Evolutionary conservation across 2,888 invertebrate genomes (phyloP).

Genomic region (Nemapogon koenigi): DNA sequence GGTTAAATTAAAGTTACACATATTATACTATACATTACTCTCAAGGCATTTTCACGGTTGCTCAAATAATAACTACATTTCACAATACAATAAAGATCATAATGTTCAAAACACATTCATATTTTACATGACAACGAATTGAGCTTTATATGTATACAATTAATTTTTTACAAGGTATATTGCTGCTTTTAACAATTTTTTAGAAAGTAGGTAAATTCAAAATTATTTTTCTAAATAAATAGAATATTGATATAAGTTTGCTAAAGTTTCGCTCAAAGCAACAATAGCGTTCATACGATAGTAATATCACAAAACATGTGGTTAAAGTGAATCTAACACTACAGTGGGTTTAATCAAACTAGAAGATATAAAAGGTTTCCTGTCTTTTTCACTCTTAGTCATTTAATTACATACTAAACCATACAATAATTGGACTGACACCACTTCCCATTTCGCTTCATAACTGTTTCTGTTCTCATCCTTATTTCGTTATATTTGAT

Average conservation of each 20-base stretch:
- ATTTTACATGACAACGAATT: slow-evolving; percentile 26
- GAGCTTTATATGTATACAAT: slow-evolving; percentile 44
- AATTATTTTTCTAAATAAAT: slow-evolving; percentile 1
- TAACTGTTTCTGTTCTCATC: no score
- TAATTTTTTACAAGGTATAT: slow-evolving; percentile 3
- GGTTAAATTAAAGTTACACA: neutral
- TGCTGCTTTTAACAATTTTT: neutral
- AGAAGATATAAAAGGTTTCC: slow-evolving; percentile 35
- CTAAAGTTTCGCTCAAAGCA: slow-evolving; percentile 7
- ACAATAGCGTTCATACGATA: slow-evolving; percentile 14
- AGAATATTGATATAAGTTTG: slow-evolving; percentile 1
- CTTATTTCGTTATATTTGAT: neutral
- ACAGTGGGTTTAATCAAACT: slow-evolving; percentile 31
- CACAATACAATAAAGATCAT: neutral
- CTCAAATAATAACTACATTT: slow-evolving; percentile 3
- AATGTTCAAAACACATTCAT: slow-evolving; percentile 2
- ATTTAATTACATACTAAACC: slow-evolving; percentile 16
- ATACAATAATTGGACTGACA: slow-evolving; percentile 33
- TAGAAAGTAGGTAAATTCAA: neutral
- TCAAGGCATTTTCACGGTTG: slow-evolving; percentile 13
- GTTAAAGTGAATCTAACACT: slow-evolving; percentile 25
- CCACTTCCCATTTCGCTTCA: no score
- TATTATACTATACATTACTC: neutral
- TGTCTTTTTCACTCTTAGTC: slow-evolving; percentile 36
- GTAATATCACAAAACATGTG: slow-evolving; percentile 41